These are phyloP conservation scores for Oscheius onirici DNA, from an alignment of 2,888 invertebrate species.

Conservation along the genomic window DNA sequence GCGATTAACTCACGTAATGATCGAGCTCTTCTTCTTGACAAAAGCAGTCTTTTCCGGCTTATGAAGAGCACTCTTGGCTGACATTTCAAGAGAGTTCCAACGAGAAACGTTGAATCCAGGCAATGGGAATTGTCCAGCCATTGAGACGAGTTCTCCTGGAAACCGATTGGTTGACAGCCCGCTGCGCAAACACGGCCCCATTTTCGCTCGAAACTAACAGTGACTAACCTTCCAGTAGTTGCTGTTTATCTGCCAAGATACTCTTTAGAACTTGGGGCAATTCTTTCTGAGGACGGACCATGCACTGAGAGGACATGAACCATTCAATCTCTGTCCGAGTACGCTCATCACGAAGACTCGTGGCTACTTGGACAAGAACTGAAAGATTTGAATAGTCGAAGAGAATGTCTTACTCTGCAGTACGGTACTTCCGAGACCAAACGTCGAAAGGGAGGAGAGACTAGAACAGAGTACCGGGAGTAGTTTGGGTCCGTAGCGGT, in stretches of 20 bases:
- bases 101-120: conserved; percentile 61
- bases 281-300: conserved; percentile 40
- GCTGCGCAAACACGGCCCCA: conserved; percentile 12
- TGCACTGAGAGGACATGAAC: conserved; percentile 56
- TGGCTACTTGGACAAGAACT: conserved; percentile 12
- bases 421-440: conserved; percentile 38
- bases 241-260: conserved; percentile 25
- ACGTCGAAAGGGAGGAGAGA: conserved; percentile 41
- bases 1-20: conserved; percentile 35
- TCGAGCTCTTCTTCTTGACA: conserved; percentile 42
- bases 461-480: conserved; percentile 60
- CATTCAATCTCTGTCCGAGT: conserved; percentile 63
- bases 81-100: conserved; percentile 60
- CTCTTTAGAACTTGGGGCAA: conserved; percentile 15
- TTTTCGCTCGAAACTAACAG: not conserved
- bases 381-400: not conserved
- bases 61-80: conserved; percentile 25
- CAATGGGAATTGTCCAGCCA: conserved; percentile 63
- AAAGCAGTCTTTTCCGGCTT: conserved; percentile 42
- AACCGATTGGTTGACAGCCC: not conserved
- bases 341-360: conserved; percentile 48
- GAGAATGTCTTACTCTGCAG: conserved; percentile 21
- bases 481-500: conserved; percentile 49
- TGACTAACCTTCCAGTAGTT: conserved; percentile 28
- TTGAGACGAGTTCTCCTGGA: conserved; percentile 56